Base-by-base conservation (phyloP, 2,113 vertebrate species). In the Phalacrocorax brasilianus region DNA sequence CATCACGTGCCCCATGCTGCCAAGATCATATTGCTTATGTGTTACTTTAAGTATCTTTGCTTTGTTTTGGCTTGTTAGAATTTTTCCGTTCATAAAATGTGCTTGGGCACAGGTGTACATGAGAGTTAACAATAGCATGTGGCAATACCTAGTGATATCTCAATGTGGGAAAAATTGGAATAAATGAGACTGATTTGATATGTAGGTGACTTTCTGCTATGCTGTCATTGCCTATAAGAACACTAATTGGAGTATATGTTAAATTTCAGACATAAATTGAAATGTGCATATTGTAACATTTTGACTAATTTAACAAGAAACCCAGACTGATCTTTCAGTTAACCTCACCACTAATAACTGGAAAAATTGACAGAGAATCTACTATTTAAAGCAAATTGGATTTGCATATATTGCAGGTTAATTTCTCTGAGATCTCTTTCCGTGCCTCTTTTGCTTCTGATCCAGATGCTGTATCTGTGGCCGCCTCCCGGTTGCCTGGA, bases 401-500 rank as follows among this genome's bases (percentile, higher is more conserved):
- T 92, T 80, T 72, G 74, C 35, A 16, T 79, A 10, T 45, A n/a
- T 66, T 76, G 62, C 8, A 52, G 77, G 59, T 92, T 92, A 82
- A 87, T 96, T 88, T 94, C 71, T 91, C 67, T 20, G 74, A 73
- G 91, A 32, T 93, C 84, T 78, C 68, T 68, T 85, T 18, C 12
- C 0, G 22, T 88, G 91, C 85, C 63, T 83, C 71, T 82, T 91
- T 89, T 85, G 76, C 87, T 91, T 96, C 93, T 4, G 1, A 94
- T 95, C 96, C 97, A 97, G 96, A 96, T 97, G 95, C 95, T 96
- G 74, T 38, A 87, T 93, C 92, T 8, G 32, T 30, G 19, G 91
- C 94, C 44, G 85, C 78, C 70, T 95, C 88, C 58, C 0, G 72
- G 97, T 97, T 97, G 97, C 97, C 91, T 97, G 95, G 97, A 96